Conservation (phyloP, 1,140 invertebrate genomes). For the Anoplophora glabripennis region DNA sequence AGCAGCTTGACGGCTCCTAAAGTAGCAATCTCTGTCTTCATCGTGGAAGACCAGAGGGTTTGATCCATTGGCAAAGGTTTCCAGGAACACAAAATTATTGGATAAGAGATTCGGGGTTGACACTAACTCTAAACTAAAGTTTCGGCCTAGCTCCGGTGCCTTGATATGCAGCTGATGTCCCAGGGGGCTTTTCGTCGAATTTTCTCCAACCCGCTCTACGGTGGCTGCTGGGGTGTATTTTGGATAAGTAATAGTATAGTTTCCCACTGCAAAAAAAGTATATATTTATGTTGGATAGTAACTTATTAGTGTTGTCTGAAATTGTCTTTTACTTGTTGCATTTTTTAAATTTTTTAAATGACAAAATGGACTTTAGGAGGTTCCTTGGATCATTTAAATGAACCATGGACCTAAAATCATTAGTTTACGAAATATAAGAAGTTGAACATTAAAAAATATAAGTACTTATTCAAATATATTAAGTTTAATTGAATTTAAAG, state of each 20-base stretch:
- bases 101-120: conserved; percentile 34
- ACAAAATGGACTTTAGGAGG: too few relatives aligned
- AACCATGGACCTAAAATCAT: too few relatives aligned
- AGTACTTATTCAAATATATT: too few relatives aligned
- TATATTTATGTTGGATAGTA: too few relatives aligned
- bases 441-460: too few relatives aligned
- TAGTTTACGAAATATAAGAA: too few relatives aligned
- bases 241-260: conserved; percentile 31
- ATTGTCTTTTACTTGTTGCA: too few relatives aligned
- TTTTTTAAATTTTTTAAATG: too few relatives aligned
- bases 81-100: conserved; percentile 37
- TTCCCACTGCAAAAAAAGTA: conserved; percentile 22
- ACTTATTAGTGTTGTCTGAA: too few relatives aligned
- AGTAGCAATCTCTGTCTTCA: conserved; percentile 42
- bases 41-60: conserved; percentile 26
- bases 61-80: conserved; percentile 41
- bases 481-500: too few relatives aligned
- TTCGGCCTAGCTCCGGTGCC: conserved; percentile 25
- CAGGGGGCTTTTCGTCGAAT: neutral
- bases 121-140: conserved; percentile 33
- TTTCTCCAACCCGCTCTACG: conserved; percentile 5
- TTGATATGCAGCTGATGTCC: conserved; percentile 27
- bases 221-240: neutral
- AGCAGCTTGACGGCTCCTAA: conserved; percentile 34
- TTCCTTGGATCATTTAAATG: too few relatives aligned